phyloP scores from a whole-genome alignment of 2,797 vertebrate genomes.

The Crax fasciolata region DNA sequence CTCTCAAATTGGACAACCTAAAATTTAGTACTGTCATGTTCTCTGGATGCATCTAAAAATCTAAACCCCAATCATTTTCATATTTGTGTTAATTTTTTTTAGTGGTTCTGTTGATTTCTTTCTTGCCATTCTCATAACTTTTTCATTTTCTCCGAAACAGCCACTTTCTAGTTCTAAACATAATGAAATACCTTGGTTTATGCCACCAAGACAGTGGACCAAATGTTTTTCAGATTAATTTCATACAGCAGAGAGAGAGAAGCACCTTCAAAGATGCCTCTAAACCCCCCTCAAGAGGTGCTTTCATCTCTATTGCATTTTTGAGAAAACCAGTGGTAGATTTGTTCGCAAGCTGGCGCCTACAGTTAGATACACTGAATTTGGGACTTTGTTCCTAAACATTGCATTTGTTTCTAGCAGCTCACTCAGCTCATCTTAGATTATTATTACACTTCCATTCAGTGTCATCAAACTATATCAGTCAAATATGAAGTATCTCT shows the following conservation, averaged over 20 bases:
- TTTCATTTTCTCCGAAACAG: not conserved
- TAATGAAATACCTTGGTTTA: not conserved
- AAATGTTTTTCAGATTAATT: not conserved
- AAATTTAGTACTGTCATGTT: not conserved
- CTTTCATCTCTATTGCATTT: rapidly evolving
- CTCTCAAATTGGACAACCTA: not conserved
- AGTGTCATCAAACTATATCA: not conserved
- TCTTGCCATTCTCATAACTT: not conserved
- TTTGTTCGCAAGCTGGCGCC: not conserved
- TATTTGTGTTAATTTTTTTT: not conserved
- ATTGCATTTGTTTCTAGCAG: not conserved
- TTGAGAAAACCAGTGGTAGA: not conserved
- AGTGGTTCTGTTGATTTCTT: not conserved
- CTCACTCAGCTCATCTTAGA: not conserved
- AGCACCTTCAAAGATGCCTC: not conserved
- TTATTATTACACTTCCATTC: not conserved
- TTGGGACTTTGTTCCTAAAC: not conserved
- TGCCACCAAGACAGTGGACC: not conserved
- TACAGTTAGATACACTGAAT: not conserved
- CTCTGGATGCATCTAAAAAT: not conserved
- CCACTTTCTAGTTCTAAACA: not conserved
- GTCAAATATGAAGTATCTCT: not conserved
- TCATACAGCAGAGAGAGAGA: not conserved
- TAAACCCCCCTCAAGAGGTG: not conserved
- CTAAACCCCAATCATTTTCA: not conserved